A percentile compares a stretch with the other conserved stretches of the same genome.
Evolutionary conservation across 2,113 vertebrate species (phyloP).

Genomic region (Neomonachus schauinslandi): DNA sequence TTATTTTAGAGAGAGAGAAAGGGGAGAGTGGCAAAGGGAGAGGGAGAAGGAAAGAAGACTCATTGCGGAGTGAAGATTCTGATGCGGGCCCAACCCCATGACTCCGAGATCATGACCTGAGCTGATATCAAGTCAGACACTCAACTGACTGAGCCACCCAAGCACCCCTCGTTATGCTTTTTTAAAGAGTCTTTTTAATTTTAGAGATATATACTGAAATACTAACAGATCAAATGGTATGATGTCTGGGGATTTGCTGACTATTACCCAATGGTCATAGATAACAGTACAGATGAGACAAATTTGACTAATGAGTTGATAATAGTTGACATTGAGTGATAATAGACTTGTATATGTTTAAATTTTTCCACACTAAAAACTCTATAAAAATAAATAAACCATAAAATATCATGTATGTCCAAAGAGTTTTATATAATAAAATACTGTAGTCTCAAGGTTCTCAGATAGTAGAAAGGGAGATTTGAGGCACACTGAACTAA

Average conservation of each 20-base stretch:
- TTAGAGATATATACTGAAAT: constrained; percentile 18
- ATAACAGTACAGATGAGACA: not conserved
- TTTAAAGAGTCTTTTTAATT: not conserved
- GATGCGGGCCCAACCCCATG: not conserved
- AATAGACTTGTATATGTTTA: not conserved
- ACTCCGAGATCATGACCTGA: not conserved
- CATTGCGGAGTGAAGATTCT: not conserved
- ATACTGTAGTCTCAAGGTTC: not conserved
- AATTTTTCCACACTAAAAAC: constrained; percentile 35
- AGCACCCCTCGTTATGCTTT: not conserved
- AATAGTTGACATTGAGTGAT: not conserved
- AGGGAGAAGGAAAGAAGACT: no score
- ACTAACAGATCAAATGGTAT: not conserved
- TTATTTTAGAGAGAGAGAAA: not conserved
- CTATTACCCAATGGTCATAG: not conserved
- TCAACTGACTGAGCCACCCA: not conserved
- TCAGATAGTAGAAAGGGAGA: not conserved
- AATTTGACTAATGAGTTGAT: not conserved
- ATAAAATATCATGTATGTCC: not conserved
- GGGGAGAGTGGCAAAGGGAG: not conserved
- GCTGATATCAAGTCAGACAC: not conserved
- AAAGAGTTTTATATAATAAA: constrained; percentile 39
- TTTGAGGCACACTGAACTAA: not conserved
- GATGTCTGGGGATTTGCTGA: not conserved
- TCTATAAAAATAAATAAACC: not conserved